Percentiles rank a stretch among this genome's conserved stretches.
phyloP scores from a whole-genome alignment of 2,113 vertebrate genomes.

The Gymnobelideus leadbeateri region DNA sequence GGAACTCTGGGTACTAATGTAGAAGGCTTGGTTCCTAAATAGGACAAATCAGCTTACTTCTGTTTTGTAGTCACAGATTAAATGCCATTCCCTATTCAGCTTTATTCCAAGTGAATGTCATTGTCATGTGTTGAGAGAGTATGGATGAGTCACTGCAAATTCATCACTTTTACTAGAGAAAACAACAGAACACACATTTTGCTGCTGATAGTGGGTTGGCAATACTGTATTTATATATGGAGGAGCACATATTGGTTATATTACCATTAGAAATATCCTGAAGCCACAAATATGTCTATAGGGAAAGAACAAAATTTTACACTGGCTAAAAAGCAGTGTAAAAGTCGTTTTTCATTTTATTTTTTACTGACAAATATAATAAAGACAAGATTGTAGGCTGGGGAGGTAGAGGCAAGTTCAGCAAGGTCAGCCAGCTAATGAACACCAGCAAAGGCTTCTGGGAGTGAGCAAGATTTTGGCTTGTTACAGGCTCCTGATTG shows the following conservation, averaged over 20 bases:
- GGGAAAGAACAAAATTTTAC: background rate
- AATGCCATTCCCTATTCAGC: rapidly evolving
- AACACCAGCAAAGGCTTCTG: too few relatives aligned
- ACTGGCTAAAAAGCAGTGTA: background rate
- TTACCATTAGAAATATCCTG: background rate
- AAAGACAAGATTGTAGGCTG: background rate
- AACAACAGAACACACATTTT: background rate
- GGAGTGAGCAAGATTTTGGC: too few relatives aligned
- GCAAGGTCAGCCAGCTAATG: too few relatives aligned
- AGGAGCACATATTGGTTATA: background rate
- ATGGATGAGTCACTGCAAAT: too few relatives aligned
- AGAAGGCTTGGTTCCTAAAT: too few relatives aligned
- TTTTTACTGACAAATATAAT: background rate
- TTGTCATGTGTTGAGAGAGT: background rate
- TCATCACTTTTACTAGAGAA: background rate
- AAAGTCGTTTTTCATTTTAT: background rate
- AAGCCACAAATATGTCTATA: background rate
- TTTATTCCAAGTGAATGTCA: background rate
- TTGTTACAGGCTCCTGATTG: too few relatives aligned
- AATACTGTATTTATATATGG: background rate
- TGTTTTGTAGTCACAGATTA: background rate
- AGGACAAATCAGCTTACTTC: background rate
- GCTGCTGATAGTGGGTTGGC: too few relatives aligned
- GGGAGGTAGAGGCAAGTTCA: background rate
- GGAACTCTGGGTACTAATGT: background rate